These are phyloP conservation scores for Manduca sexta DNA, from an alignment of 1,140 invertebrate species.

Conservation along the genomic window DNA sequence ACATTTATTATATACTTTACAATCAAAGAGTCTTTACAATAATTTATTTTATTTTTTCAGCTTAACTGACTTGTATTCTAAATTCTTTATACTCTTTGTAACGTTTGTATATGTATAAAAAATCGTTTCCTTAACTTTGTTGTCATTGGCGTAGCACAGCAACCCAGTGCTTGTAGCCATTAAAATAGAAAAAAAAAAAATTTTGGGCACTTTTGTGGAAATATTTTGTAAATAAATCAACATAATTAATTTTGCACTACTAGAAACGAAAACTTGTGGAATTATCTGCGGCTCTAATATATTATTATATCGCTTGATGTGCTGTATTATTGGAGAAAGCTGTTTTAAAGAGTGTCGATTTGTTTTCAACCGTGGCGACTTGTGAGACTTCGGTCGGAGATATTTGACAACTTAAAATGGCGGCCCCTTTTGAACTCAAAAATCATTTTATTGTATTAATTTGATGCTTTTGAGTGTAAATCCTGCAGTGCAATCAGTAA, in stretches of 20 bases:
- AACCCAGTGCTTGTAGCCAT: too few species aligned
- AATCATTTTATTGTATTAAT: conserved; percentile 28
- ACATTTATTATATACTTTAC: too few species aligned
- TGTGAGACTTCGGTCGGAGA: conserved; percentile 30
- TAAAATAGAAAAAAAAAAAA: too few species aligned
- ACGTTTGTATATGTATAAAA: too few species aligned
- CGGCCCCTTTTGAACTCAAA: conserved; percentile 64
- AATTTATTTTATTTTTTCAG: too few species aligned
- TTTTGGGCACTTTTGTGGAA: conserved; percentile 20
- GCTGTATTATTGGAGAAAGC: background rate
- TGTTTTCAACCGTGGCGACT: conserved; percentile 68
- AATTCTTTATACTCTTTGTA: too few species aligned
- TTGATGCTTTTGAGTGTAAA: background rate
- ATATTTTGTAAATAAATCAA: conserved; percentile 1
- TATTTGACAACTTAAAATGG: conserved; percentile 67
- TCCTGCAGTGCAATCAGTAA: background rate
- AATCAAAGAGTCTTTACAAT: too few species aligned
- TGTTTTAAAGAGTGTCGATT: conserved; percentile 29
- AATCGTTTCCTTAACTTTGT: too few species aligned
- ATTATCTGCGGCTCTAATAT: background rate
- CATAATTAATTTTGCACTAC: background rate
- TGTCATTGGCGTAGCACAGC: too few species aligned
- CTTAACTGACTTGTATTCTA: too few species aligned
- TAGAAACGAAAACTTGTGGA: background rate
- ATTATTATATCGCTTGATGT: background rate